Percentiles rank a stretch among this genome's conserved stretches.
phyloP scores from a whole-genome alignment of 2,888 invertebrate species.

The Perithous albicinctus region DNA sequence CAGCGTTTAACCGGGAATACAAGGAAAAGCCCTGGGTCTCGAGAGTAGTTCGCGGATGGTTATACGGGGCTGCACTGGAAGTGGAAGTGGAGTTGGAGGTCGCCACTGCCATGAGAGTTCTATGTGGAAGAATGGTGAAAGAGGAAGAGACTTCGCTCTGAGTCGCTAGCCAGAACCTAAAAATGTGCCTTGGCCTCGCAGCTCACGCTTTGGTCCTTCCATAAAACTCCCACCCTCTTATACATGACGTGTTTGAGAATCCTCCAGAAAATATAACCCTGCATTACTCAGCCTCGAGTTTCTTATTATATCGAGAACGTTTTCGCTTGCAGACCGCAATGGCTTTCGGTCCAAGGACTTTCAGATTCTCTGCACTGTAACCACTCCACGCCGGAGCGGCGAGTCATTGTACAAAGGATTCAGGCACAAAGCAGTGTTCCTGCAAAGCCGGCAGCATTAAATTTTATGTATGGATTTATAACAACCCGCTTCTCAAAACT shows the following conservation, averaged over 20 bases:
- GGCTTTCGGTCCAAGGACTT: conserved; percentile 28
- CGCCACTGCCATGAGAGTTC: conserved; percentile 22
- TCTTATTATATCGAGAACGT: conserved; percentile 79
- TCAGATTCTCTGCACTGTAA: conserved; percentile 44
- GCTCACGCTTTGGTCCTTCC: conserved; percentile 24
- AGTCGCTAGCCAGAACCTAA: conserved; percentile 45
- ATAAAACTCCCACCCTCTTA: conserved; percentile 6
- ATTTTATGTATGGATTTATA: conserved; percentile 77
- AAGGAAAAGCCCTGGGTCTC: conserved; percentile 63
- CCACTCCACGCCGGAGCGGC: conserved; percentile 2
- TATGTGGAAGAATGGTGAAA: conserved; percentile 21
- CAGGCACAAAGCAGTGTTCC: conserved; percentile 57
- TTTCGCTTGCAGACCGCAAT: conserved; percentile 67
- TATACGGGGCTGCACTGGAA: conserved; percentile 56
- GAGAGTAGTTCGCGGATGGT: conserved; percentile 58
- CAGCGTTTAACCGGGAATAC: conserved; percentile 67
- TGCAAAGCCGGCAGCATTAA: conserved; percentile 63
- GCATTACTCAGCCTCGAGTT: conserved; percentile 79
- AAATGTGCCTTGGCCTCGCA: conserved; percentile 46
- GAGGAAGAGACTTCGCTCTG: conserved; percentile 43
- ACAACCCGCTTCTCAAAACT: conserved; percentile 64
- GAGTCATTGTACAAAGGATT: conserved; percentile 51
- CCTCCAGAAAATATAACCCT: conserved; percentile 75
- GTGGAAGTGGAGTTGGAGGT: conserved; percentile 43
- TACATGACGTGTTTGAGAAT: conserved; percentile 55